These are phyloP conservation scores for Drosophila pseudotakahashii DNA, from an alignment of 2,888 invertebrate species.

Conservation along the genomic window DNA sequence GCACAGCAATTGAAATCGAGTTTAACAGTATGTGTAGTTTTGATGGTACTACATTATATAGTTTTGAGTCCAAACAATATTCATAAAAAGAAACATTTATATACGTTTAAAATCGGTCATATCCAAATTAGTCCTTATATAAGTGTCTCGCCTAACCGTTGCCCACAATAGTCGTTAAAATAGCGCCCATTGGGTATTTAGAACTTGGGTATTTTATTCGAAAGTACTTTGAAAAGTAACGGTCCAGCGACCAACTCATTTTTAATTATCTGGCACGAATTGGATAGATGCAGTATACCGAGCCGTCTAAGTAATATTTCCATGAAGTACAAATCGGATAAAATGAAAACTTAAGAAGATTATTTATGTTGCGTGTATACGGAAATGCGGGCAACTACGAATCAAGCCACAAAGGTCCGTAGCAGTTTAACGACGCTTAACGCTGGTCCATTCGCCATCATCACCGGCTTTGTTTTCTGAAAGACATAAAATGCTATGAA, in stretches of 20 bases:
- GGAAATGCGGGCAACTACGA: conserved; percentile 52
- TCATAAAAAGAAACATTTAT: too few species aligned
- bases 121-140: too few species aligned
- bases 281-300: conserved; percentile 15
- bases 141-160: too few species aligned
- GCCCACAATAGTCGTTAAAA: too few species aligned
- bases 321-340: conserved; percentile 47
- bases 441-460: conserved; percentile 87
- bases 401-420: conserved; percentile 15
- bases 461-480: conserved; percentile 85
- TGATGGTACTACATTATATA: too few species aligned
- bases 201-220: conserved; percentile 41
- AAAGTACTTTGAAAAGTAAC: conserved; percentile 18
- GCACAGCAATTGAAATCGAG: too few species aligned
- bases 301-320: conserved; percentile 19
- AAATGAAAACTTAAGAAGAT: conserved; percentile 43
- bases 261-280: conserved; percentile 35
- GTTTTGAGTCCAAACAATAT: too few species aligned
- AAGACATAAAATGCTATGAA: conserved; percentile 40
- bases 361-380: conserved; percentile 45
- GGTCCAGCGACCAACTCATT: conserved; percentile 1
- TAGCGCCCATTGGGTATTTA: background rate
- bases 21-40: too few species aligned
- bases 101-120: too few species aligned
- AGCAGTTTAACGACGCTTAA: conserved; percentile 85